Base-by-base conservation (phyloP, 2,888 invertebrate species). In the Drosophila borealis region DNA sequence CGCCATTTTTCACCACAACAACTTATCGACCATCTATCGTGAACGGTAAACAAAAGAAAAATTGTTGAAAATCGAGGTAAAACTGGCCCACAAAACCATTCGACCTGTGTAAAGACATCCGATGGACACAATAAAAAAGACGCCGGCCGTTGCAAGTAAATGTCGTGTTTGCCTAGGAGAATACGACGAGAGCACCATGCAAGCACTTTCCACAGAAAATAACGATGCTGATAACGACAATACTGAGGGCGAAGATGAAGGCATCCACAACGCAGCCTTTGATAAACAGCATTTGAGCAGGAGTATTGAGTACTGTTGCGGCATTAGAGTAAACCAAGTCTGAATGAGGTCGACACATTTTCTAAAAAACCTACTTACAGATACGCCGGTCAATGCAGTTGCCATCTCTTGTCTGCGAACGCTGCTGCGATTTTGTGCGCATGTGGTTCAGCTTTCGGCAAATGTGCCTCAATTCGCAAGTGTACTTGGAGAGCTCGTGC, bases 361-460 rank as follows among this genome's bases (percentile, higher is more conserved):
- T 8, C 2, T 13, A 21, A 14, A 10, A 14, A 1, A 0, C 3
- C 0, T 29, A 10, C 33, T 54, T 29, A 2, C 19, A 82, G 82
- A 62, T 84, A 17, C 75, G 70, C 2, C 44, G 49, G 4, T 72
- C 79, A 2, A 6, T 39, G 4, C 61, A 76, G 33, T 55, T 91
- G 63, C 90, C 91, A 0, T 62, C 81, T 0, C 87, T 81, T 10
- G 89, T 88, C 25, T 91, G 91, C 59, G 68, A 74, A 13, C 85
- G 81, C 10, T 91, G 91, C 56, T 87, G 70, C 8, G 89, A 90
- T 37, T 88, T 91, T 45, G 76, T 90, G 1, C 70, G 80, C 13
- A 89, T 91, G 73, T 91, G 91, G 80, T 88, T 74, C 34, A 90
- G 81, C 19, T 91, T 92, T 51, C 91, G 91, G 0, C 85, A 91